Percentiles rank a stretch among this genome's conserved stretches.
Conservation (phyloP, 2,888 invertebrate species). For the Formica aserva region DNA sequence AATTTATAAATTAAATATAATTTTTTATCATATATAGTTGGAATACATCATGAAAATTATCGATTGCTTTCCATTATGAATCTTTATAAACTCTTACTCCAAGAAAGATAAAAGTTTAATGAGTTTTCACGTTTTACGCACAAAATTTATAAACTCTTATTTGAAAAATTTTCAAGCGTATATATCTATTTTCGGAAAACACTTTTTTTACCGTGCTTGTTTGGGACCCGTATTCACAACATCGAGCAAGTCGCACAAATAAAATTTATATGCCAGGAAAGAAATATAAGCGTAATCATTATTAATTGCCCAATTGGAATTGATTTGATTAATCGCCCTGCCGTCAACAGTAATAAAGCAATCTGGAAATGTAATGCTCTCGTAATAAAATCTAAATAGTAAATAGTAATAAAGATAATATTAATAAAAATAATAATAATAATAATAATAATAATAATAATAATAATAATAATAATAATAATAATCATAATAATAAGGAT, state of each 20-base stretch:
- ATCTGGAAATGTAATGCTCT: conserved; percentile 44
- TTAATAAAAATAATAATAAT: too few relatives aligned
- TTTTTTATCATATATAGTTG: background rate
- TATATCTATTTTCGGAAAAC: conserved; percentile 23
- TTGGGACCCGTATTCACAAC: conserved; percentile 21
- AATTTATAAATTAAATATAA: conserved; percentile 10
- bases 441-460: background rate
- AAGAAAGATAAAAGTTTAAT: background rate
- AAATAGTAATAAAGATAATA: conserved; percentile 39
- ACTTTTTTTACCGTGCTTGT: conserved; percentile 13
- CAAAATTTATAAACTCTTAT: background rate
- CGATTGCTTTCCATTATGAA: background rate
- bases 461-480: conserved; percentile 3
- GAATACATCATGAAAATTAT: background rate
- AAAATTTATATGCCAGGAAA: conserved; percentile 26
- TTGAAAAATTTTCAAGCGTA: background rate
- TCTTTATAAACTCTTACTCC: background rate
- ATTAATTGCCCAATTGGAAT: conserved; percentile 57
- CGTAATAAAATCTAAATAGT: conserved; percentile 40
- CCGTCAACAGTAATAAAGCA: conserved; percentile 49
- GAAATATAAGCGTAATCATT: conserved; percentile 50
- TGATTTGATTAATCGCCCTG: conserved; percentile 49
- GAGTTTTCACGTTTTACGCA: background rate
- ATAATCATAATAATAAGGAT: conserved; percentile 19
- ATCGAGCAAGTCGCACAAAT: conserved; percentile 15